A percentile compares a stretch with the other conserved stretches of the same genome.
These are phyloP conservation scores for Gallinago undulata DNA, from an alignment of 2,113 vertebrate genomes.

Conservation along the genomic window DNA sequence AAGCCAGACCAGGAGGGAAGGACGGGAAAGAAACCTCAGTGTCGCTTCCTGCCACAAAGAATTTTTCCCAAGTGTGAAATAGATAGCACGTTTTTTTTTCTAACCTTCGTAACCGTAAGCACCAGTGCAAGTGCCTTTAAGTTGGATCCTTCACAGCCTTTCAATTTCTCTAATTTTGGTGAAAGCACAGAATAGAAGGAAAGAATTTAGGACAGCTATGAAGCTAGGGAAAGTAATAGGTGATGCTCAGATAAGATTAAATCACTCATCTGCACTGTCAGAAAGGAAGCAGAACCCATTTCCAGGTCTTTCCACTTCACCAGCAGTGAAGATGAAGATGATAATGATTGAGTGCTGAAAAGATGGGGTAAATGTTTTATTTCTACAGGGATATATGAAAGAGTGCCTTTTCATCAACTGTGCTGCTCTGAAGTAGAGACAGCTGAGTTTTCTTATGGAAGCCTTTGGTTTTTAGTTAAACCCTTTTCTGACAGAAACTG, in stretches of 20 bases:
- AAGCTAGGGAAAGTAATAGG: neutral
- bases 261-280: neutral
- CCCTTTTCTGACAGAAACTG: neutral
- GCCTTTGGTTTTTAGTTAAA: neutral
- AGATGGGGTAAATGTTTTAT: neutral
- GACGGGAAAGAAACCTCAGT: neutral
- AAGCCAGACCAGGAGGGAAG: neutral
- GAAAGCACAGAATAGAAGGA: neutral
- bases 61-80: neutral
- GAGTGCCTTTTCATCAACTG: neutral
- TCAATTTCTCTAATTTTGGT: neutral
- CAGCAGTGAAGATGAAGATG: neutral
- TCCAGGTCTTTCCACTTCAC: slow-evolving; percentile 33
- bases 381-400: neutral
- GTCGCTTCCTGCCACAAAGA: neutral
- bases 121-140: neutral
- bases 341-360: neutral
- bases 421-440: neutral
- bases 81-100: neutral
- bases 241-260: slow-evolving; percentile 4
- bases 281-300: slow-evolving; percentile 15
- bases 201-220: neutral
- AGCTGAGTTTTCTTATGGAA: neutral
- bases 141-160: neutral
- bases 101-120: neutral